phyloP scores from a whole-genome alignment of 1,140 invertebrate species.

The Cydia amplana region DNA sequence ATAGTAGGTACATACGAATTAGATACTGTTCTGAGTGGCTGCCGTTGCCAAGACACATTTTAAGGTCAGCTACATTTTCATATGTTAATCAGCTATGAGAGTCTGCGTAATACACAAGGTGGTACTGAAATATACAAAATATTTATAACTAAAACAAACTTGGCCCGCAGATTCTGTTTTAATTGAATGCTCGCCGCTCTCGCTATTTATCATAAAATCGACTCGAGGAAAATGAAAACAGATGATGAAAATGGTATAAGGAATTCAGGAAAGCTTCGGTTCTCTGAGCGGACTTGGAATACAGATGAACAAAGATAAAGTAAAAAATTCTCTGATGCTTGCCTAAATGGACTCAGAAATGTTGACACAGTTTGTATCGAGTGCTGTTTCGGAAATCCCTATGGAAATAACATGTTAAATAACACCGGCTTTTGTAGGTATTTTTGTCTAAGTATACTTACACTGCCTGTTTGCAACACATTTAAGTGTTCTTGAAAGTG shows the following conservation, averaged over 20 bases:
- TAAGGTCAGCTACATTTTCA: not conserved
- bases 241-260: constrained; percentile 45
- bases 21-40: no score
- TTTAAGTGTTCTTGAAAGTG: no score
- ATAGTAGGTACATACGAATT: no score
- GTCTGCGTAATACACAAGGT: not conserved
- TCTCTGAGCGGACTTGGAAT: constrained; percentile 42
- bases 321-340: constrained; percentile 40
- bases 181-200: constrained; percentile 20
- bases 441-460: no score
- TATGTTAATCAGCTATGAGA: not conserved
- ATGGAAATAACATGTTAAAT: constrained; percentile 15
- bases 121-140: not conserved
- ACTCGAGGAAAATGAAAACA: constrained; percentile 35
- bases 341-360: constrained; percentile 44
- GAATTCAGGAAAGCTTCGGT: constrained; percentile 44
- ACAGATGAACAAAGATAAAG: constrained; percentile 52
- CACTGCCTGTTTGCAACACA: no score
- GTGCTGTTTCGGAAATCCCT: constrained; percentile 4
- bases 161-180: constrained; percentile 3
- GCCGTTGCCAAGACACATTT: no score
- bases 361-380: constrained; percentile 40
- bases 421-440: not conserved
- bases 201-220: constrained; percentile 28
- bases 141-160: not conserved